A percentile compares a stretch with the other conserved stretches of the same genome.
Conservation (phyloP, 2,113 vertebrate genomes). For the Empidonax traillii region DNA sequence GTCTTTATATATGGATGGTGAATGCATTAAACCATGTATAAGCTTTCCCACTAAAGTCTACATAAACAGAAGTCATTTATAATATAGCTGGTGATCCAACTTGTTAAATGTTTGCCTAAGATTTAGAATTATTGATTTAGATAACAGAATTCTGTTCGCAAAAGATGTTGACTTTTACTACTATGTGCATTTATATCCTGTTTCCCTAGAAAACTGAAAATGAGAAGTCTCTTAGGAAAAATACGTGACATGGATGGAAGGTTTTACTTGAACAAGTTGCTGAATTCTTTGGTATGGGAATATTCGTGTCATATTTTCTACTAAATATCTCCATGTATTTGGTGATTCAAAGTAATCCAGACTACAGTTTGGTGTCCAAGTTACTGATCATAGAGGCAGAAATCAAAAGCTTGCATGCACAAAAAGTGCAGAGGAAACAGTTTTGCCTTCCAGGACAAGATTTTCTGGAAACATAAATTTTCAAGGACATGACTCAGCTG, state of each 20-base stretch:
- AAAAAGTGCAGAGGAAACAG: background rate
- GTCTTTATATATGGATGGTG: background rate
- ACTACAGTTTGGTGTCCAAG: background rate
- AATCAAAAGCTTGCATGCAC: background rate
- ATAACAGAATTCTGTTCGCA: background rate
- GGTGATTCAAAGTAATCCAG: background rate
- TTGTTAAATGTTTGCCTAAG: background rate
- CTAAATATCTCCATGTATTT: background rate
- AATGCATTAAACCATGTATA: background rate
- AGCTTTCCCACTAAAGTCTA: background rate
- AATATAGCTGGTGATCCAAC: background rate
- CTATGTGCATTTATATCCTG: background rate
- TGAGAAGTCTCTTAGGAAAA: background rate
- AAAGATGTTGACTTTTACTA: background rate
- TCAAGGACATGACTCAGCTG: background rate
- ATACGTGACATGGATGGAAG: background rate
- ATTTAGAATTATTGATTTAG: background rate
- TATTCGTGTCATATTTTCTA: background rate
- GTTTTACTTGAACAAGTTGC: background rate
- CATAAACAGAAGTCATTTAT: background rate
- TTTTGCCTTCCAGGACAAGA: background rate
- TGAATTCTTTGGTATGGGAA: background rate
- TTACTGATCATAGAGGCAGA: background rate
- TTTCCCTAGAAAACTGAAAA: background rate
- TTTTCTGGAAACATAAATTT: background rate